These are phyloP conservation scores for Leucosticte australis DNA, from an alignment of 2,113 vertebrate genomes.

Conservation along the genomic window DNA sequence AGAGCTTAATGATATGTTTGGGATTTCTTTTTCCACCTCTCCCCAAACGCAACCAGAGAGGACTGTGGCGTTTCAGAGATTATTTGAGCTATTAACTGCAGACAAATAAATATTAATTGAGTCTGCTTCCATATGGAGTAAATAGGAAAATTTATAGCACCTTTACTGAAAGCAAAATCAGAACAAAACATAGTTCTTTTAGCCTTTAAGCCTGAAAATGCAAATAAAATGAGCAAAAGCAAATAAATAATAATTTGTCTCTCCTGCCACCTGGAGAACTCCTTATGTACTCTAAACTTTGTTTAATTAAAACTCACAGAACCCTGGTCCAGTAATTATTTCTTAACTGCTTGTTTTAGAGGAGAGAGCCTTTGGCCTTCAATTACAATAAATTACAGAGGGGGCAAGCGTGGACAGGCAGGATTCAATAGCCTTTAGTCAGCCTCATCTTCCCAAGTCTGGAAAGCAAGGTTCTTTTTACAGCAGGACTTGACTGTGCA, in stretches of 20 bases:
- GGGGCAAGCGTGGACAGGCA: neutral
- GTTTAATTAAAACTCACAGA: slow-evolving; percentile 10
- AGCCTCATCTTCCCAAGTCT: neutral
- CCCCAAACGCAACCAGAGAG: neutral
- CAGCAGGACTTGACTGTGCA: slow-evolving; percentile 10
- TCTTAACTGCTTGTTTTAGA: slow-evolving; percentile 14
- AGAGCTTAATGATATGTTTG: neutral
- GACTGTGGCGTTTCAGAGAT: neutral
- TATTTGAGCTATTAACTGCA: neutral
- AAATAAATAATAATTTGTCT: slow-evolving; percentile 60
- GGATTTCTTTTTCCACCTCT: neutral
- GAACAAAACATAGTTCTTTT: neutral
- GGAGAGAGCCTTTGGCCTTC: slow-evolving; percentile 3
- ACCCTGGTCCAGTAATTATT: neutral
- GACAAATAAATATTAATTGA: slow-evolving; percentile 31
- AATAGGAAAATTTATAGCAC: slow-evolving; percentile 10
- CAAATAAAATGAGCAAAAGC: slow-evolving; percentile 1
- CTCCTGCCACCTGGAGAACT: neutral
- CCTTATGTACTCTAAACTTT: neutral
- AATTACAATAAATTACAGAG: slow-evolving; percentile 30
- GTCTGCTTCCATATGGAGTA: neutral
- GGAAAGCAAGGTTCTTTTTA: neutral
- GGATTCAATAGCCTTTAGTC: slow-evolving; percentile 38
- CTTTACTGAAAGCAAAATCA: neutral
- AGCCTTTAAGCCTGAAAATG: slow-evolving; percentile 6